Evolutionary conservation across 2,888 invertebrate genomes (phyloP).

Genomic region (Spisula subtruncata): DNA sequence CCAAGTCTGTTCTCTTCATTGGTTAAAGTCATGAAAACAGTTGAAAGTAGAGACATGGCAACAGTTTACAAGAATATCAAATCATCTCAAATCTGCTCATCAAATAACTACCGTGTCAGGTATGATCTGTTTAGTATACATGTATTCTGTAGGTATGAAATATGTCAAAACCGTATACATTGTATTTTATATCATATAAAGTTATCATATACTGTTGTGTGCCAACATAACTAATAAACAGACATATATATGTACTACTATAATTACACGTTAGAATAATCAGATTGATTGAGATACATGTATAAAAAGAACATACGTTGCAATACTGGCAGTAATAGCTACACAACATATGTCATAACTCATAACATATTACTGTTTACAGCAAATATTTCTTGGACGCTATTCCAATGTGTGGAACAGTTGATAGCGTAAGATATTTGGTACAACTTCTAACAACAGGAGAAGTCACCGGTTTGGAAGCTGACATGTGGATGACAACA

Average conservation of each 20-base stretch:
- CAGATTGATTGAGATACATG: no score
- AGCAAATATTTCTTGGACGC: slow-evolving; percentile 95
- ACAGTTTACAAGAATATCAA: slow-evolving; percentile 77
- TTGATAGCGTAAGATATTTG: slow-evolving; percentile 94
- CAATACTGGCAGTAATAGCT: no score
- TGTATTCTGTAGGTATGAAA: no score
- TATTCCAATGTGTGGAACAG: slow-evolving; percentile 94
- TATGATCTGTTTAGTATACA: slow-evolving; percentile 57
- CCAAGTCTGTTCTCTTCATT: slow-evolving; percentile 88
- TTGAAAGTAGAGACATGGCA: slow-evolving; percentile 85
- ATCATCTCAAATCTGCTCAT: slow-evolving; percentile 73
- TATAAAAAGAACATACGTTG: no score
- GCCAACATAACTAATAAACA: no score
- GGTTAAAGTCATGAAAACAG: slow-evolving; percentile 86
- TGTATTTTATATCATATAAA: no score
- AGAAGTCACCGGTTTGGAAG: slow-evolving; percentile 90
- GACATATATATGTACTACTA: no score
- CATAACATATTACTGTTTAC: not conserved
- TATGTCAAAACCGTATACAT: not conserved
- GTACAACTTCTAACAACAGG: slow-evolving; percentile 92
- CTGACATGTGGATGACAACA: slow-evolving; percentile 94
- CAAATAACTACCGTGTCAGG: slow-evolving; percentile 78
- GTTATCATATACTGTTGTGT: no score
- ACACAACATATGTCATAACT: slow-evolving; percentile 62
- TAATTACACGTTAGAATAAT: no score